phyloP scores from a whole-genome alignment of 2,797 vertebrate species.

The Acanthornis magna region DNA sequence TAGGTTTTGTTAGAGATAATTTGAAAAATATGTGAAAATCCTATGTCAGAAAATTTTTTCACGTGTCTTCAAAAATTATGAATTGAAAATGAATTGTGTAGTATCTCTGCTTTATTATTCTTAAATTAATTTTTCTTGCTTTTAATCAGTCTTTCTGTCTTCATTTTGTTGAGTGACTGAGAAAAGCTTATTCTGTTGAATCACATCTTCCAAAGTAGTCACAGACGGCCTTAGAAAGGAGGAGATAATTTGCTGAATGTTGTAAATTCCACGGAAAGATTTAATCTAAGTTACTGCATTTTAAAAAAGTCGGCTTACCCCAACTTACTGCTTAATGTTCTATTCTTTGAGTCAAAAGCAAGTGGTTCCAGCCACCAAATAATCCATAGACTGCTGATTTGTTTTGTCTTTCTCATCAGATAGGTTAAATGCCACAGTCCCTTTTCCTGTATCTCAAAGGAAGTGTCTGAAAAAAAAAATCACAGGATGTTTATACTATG shows the following conservation, averaged over 20 bases:
- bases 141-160: background rate
- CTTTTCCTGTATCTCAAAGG: background rate
- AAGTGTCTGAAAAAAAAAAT: background rate
- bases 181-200: background rate
- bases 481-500: background rate
- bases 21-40: background rate
- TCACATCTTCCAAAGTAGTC: background rate
- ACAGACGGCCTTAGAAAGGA: background rate
- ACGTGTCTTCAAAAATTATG: background rate
- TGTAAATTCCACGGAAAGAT: background rate
- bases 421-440: background rate
- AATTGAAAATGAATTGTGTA: background rate
- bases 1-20: background rate
- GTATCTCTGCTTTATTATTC: background rate
- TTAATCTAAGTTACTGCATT: background rate
- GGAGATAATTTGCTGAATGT: background rate
- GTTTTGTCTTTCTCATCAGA: background rate
- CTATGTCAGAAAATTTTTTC: background rate
- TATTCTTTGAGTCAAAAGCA: background rate
- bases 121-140: background rate
- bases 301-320: background rate
- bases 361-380: background rate
- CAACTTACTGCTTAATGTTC: background rate
- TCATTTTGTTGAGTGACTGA: background rate
- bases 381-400: background rate